Percentiles rank a stretch among this genome's conserved stretches.
phyloP scores from a whole-genome alignment of 1,140 invertebrate genomes.

The Nephila pilipes region DNA sequence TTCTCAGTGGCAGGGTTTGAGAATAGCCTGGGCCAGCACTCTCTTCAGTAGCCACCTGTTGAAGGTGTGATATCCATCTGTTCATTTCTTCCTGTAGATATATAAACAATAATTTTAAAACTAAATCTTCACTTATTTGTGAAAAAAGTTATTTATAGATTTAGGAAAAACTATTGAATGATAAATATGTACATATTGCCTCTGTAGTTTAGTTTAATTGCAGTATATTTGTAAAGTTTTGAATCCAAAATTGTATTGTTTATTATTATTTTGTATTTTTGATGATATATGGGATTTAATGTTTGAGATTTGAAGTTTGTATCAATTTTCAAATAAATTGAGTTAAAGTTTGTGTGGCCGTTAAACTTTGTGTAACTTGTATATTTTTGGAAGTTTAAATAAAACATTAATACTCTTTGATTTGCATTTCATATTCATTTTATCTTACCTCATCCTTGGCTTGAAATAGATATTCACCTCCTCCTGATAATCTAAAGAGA shows the following conservation, averaged over 20 bases:
- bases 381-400: slow-evolving; percentile 47
- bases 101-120: background rate
- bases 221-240: no score
- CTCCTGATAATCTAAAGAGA: slow-evolving; percentile 88
- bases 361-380: slow-evolving; percentile 10
- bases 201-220: no score
- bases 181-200: no score
- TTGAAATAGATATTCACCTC: slow-evolving; percentile 98
- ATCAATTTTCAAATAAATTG: no score
- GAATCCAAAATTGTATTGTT: no score
- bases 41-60: slow-evolving; percentile 84
- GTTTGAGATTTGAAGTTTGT: no score
- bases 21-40: slow-evolving; percentile 84
- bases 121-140: background rate
- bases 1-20: slow-evolving; percentile 90
- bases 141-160: background rate
- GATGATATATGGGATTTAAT: no score
- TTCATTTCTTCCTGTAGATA: slow-evolving; percentile 88
- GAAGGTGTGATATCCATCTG: slow-evolving; percentile 90
- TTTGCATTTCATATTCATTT: background rate
- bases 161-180: background rate
- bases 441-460: slow-evolving; percentile 91
- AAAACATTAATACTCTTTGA: slow-evolving; percentile 26
- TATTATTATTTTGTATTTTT: no score
- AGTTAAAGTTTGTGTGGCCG: no score